A percentile compares a stretch with the other conserved stretches of the same genome.
phyloP scores from a whole-genome alignment of 2,888 invertebrate genomes.

The Drosophila pseudotalamancana region DNA sequence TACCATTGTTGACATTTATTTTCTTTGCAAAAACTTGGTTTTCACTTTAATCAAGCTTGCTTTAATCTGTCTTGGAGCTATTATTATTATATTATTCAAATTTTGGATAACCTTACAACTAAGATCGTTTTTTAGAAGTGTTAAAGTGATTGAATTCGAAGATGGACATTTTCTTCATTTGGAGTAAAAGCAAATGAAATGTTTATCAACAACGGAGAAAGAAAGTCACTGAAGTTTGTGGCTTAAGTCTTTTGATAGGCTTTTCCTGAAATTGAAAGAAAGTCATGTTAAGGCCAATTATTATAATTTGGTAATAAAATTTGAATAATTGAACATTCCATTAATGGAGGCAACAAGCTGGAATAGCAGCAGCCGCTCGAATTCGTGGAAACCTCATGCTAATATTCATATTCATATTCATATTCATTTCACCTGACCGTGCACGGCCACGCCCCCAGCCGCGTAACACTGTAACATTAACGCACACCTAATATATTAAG shows the following conservation, averaged over 20 bases:
- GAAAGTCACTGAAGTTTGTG: slow-evolving; percentile 16
- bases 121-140: too few relatives aligned
- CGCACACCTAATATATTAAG: slow-evolving; percentile 42
- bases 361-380: slow-evolving; percentile 42
- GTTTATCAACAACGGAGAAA: too few relatives aligned
- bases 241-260: slow-evolving; percentile 25
- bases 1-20: too few relatives aligned
- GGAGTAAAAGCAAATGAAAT: too few relatives aligned
- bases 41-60: too few relatives aligned
- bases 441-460: neutral
- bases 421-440: slow-evolving; percentile 39
- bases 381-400: slow-evolving; percentile 23
- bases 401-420: slow-evolving; percentile 27
- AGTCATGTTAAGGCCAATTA: slow-evolving; percentile 9
- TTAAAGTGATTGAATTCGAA: too few relatives aligned
- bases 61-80: too few relatives aligned
- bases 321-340: slow-evolving; percentile 35
- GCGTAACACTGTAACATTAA: slow-evolving; percentile 15
- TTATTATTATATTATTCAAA: too few relatives aligned
- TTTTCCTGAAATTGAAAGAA: slow-evolving; percentile 17
- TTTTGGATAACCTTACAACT: too few relatives aligned
- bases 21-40: too few relatives aligned
- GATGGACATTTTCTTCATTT: too few relatives aligned
- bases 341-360: slow-evolving; percentile 54
- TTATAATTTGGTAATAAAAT: slow-evolving; percentile 53